Conservation (phyloP, 2,888 invertebrate genomes). For the Drosophila melanosoma region DNA sequence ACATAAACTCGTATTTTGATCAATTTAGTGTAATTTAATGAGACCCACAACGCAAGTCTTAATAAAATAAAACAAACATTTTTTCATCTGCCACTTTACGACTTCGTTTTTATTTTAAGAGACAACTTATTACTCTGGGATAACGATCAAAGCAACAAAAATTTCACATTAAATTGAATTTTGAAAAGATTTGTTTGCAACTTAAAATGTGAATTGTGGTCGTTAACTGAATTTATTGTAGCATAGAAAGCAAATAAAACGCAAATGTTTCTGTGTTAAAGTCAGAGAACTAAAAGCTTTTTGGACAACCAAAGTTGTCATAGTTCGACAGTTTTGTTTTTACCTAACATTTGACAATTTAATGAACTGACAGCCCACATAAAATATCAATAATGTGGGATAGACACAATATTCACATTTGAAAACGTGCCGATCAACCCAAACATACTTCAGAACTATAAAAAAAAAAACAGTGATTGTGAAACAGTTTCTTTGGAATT, state of each 20-base stretch:
- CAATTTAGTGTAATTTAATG: neutral
- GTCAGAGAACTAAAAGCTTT: conserved; percentile 7
- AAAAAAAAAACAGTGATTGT: conserved; percentile 5
- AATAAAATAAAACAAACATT: neutral
- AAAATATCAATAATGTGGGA: conserved; percentile 57
- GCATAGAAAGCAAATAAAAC: neutral
- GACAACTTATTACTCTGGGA: neutral
- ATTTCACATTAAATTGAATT: neutral
- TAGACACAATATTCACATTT: conserved; percentile 32
- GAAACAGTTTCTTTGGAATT: conserved; percentile 45
- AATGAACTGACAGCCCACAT: conserved; percentile 42
- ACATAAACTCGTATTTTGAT: neutral
- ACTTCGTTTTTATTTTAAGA: neutral
- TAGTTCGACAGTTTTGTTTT: conserved; percentile 20
- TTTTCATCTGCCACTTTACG: neutral
- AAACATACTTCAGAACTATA: conserved; percentile 10
- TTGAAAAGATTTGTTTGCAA: neutral
- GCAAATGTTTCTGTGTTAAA: neutral
- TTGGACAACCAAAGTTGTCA: neutral
- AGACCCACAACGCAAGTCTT: neutral
- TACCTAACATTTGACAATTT: conserved; percentile 41
- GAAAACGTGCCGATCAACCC: conserved; percentile 24
- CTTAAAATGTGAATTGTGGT: neutral
- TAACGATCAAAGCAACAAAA: conserved; percentile 3
- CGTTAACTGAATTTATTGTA: neutral